Evolutionary conservation across 2,888 invertebrate genomes (phyloP), one percentile per base, ranked within the genome.

Genomic region (Acanthoscelides obtectus): DNA sequence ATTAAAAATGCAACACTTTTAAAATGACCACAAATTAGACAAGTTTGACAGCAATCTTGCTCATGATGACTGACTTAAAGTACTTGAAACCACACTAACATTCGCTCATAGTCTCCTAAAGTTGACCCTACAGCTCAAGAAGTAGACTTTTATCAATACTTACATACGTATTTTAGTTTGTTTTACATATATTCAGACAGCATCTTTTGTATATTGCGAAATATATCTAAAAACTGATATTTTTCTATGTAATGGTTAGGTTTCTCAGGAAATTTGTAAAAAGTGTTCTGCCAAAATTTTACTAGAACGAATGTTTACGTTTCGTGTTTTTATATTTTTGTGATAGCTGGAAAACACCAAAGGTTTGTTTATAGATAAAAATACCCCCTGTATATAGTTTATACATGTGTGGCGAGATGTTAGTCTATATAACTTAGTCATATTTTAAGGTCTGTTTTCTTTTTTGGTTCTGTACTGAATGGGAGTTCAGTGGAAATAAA

Each of bases 331-430:
- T 74, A 69, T 75, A 71, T 76, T 80, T 80, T 84, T 84, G 85
- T 85, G 84, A 84, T 88, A 89, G 90, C 90, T 90, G 90, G 90
- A 90, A 88, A 87, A 88, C 88, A 88, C 89, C 90, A 90, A 90
- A 90, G 90, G 89, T 87, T 81, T 84, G 86, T 86, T 86, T 6
- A 45, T 45, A 45, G 45, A 45, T 84, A 84, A 87, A n/a, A n/a
- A 87, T 86, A 69, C 83, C 83, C 86, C 87, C 87, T 79, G 78
- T 79, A 79, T 71, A 79, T 79, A 79, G 77, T 77, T 71, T 69
- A 68, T 22, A 17, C 20, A 68, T 20, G 68, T 68, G 22, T 21
- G 68, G 45, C 22, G 67, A 22, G 21, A 22, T 22, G 19, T 22
- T 22, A 22, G 22, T 22, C 22, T 67, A 20, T 21, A 67, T 45